Evolutionary conservation across 2,888 invertebrate species (phyloP).

Genomic region (Bedellia somnulentella): DNA sequence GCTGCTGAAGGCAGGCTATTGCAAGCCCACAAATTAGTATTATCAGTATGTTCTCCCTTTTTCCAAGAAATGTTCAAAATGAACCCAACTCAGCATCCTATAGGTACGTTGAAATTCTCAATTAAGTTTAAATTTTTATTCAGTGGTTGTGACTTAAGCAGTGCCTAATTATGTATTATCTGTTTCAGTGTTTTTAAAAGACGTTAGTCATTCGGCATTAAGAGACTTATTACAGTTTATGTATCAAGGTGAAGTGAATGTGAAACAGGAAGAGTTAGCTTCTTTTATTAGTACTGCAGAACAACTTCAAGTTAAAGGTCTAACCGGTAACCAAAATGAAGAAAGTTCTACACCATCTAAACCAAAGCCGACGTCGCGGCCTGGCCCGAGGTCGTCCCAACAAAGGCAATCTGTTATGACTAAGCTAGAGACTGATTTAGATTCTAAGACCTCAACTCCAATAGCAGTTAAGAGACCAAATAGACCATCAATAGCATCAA

Average conservation of each 20-base stretch:
- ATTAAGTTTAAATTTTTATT: neutral
- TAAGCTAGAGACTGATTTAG: slow-evolving; percentile 64
- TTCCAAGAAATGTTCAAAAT: slow-evolving; percentile 74
- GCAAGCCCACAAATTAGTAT: slow-evolving; percentile 71
- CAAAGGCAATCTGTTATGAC: slow-evolving; percentile 65
- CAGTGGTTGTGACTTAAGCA: slow-evolving; percentile 8
- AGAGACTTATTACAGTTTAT: slow-evolving; percentile 72
- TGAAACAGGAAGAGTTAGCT: slow-evolving; percentile 71
- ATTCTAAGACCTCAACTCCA: slow-evolving; percentile 65
- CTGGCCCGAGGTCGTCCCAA: slow-evolving; percentile 68
- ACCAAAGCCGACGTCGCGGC: slow-evolving; percentile 60
- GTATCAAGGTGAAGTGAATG: slow-evolving; percentile 74
- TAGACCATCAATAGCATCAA: slow-evolving; percentile 66
- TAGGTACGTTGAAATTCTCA: slow-evolving; percentile 44
- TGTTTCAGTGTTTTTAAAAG: slow-evolving; percentile 68
- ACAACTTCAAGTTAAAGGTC: slow-evolving; percentile 71
- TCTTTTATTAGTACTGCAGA: slow-evolving; percentile 73
- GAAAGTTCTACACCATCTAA: slow-evolving; percentile 60
- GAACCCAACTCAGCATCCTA: slow-evolving; percentile 69
- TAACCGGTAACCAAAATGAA: slow-evolving; percentile 67
- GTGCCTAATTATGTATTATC: slow-evolving; percentile 9
- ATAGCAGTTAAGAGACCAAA: slow-evolving; percentile 66
- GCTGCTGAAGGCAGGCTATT: slow-evolving; percentile 72
- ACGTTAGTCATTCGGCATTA: slow-evolving; percentile 69
- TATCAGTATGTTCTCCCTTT: slow-evolving; percentile 74